Conservation (phyloP, 2,113 vertebrate genomes). For the Erpornis zantholeuca region DNA sequence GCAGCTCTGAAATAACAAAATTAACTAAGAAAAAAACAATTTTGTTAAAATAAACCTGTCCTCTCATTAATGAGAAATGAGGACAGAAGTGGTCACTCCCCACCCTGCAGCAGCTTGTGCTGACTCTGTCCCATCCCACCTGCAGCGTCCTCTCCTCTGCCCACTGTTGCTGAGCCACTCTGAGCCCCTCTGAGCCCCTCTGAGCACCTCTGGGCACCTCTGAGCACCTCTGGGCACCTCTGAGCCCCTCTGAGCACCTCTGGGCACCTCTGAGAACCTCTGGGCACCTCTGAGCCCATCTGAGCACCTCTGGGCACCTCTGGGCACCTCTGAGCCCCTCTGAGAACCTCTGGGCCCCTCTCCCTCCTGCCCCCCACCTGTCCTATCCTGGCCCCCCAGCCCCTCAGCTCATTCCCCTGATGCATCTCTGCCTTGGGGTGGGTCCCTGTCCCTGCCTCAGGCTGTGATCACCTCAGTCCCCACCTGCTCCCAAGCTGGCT, state of each 20-base stretch:
- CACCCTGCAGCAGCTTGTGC: neutral
- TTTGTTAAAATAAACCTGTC: neutral
- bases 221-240: neutral
- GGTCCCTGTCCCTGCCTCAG: neutral
- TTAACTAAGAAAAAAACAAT: neutral
- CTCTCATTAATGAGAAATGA: neutral
- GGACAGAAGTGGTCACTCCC: neutral
- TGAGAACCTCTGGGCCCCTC: too few species aligned
- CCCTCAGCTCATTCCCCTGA: neutral
- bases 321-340: too few species aligned
- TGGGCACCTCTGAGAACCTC: fast-evolving
- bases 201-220: fast-evolving
- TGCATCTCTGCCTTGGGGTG: neutral
- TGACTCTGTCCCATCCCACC: fast-evolving
- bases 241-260: too few species aligned
- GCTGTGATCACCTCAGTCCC: neutral
- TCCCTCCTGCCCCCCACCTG: fast-evolving
- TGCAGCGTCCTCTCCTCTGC: too few species aligned
- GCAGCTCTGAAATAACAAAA: neutral
- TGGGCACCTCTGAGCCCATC: neutral
- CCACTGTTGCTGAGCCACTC: neutral
- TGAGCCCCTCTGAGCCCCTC: neutral
- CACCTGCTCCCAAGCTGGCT: neutral
- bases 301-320: too few species aligned
- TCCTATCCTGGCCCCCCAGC: neutral